Evolutionary conservation across 1,140 invertebrate species (phyloP), one percentile per base, ranked within the genome.

Genomic region (Halesus radiatus): DNA sequence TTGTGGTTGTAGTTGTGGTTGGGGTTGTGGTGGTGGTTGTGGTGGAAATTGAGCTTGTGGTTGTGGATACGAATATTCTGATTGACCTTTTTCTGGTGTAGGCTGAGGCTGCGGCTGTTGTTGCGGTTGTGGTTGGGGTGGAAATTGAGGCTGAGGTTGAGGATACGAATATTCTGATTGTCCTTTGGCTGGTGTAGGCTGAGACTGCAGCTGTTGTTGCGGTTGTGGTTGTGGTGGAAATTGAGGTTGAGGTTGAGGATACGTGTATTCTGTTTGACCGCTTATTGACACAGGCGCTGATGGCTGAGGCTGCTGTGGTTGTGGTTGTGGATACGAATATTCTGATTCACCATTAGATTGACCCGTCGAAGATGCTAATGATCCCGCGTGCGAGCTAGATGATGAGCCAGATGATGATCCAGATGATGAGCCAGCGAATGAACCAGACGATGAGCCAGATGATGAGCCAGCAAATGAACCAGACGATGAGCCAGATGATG

Each of bases 241-340:
- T 8, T 54, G 72, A n/a, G n/a, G n/a, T n/a, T n/a, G n/a, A n/a
- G n/a, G 72, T 15, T 22, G 23, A 3, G 72, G 72, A 56, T 74
- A 74, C 32, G 50, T 20, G 26, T 74, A 74, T 6, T 70, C 66
- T 3, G 2, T 50, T 16, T n/a, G n/a, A n/a, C 29, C 8, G 15
- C 5, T 16, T 45, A 5, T 37, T 7, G 66, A 20, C 3, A 32
- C 16, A 13, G 29, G 20, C 56, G 56, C 23, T 18, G 56, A 22
- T 60, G 56, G 32, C 3, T 8, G 3, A 8, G 7, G 4, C 7
- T 37, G 32, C 7, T 37, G 32, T 37, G 37, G 23, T 56, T 56
- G 54, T 23, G 58, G 58, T 22, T 60, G 58, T n/a, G 70, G 52
- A 73, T 73, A 73, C 20, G 45, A 73, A 13, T n/a, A 73, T 15